A percentile compares a stretch with the other conserved stretches of the same genome.
Conservation (phyloP, 2,888 invertebrate species). For the Saturnia pavonia region DNA sequence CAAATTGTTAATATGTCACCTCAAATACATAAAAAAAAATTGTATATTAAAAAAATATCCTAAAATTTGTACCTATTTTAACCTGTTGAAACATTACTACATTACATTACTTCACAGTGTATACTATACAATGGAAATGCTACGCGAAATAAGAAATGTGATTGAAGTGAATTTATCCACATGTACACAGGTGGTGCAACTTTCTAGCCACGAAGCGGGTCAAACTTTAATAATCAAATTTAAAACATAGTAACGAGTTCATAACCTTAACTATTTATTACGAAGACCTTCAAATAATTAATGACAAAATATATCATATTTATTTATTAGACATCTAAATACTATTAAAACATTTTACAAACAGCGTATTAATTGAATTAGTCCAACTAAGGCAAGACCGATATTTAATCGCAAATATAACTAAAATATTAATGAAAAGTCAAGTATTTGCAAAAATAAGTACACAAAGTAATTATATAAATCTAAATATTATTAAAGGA, state of each 20-base stretch:
- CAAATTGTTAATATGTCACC: too few species aligned
- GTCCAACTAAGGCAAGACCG: background rate
- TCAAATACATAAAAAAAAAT: too few species aligned
- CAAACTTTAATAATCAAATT: constrained; percentile 22
- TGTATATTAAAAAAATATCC: too few species aligned
- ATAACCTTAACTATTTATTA: constrained; percentile 26
- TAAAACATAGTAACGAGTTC: constrained; percentile 39
- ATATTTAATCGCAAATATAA: background rate
- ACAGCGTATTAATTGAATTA: background rate
- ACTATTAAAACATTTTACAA: too few species aligned
- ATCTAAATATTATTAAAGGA: too few species aligned
- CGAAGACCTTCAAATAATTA: background rate
- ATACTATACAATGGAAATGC: background rate
- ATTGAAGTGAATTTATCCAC: constrained; percentile 74
- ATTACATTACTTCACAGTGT: background rate
- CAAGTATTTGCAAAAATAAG: too few species aligned
- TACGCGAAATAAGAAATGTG: background rate
- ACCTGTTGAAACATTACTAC: too few species aligned
- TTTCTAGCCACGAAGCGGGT: constrained; percentile 34
- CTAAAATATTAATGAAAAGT: background rate
- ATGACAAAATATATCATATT: too few species aligned
- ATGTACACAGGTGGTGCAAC: constrained; percentile 65
- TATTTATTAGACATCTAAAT: too few species aligned
- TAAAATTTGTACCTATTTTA: too few species aligned
- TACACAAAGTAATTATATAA: too few species aligned